These are phyloP conservation scores for Solea solea DNA, from an alignment of 2,113 vertebrate species.

Conservation along the genomic window DNA sequence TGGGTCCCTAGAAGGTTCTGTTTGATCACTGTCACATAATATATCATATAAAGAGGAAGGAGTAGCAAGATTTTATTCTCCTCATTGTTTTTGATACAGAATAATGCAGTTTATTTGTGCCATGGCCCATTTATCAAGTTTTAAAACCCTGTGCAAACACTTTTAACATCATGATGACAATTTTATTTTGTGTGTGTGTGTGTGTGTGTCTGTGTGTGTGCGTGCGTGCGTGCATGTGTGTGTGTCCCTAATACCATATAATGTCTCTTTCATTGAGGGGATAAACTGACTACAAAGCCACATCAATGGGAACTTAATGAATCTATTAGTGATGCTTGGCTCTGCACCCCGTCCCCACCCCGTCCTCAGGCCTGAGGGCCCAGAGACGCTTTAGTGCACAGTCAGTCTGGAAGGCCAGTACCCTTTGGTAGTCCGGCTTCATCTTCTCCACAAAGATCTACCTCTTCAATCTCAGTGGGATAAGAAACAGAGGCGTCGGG, in stretches of 20 bases:
- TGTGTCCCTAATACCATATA: constrained; percentile 57
- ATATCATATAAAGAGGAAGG: no score
- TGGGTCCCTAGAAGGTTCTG: no score
- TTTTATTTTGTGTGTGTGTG: background rate
- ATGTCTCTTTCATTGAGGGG: constrained; percentile 75
- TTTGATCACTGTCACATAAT: no score
- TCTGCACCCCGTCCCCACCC: constrained; percentile 14
- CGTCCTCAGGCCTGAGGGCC: constrained; percentile 45
- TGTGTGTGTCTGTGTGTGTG: constrained; percentile 21
- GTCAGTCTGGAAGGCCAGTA: constrained; percentile 45
- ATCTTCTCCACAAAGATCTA: constrained; percentile 58
- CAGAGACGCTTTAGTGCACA: constrained; percentile 30
- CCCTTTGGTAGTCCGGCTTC: constrained; percentile 52
- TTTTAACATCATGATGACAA: no score
- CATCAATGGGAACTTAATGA: constrained; percentile 70
- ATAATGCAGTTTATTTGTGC: no score
- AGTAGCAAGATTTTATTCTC: no score
- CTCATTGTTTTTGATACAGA: no score
- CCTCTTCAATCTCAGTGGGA: constrained; percentile 61
- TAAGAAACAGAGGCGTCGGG: constrained; percentile 43
- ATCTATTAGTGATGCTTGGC: constrained; percentile 66
- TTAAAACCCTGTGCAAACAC: no score
- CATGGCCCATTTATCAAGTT: no score
- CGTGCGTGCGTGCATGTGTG: constrained; percentile 13
- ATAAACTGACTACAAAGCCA: constrained; percentile 73